Base-by-base conservation (phyloP, 2,888 invertebrate genomes). In the Phengaris alcon region DNA sequence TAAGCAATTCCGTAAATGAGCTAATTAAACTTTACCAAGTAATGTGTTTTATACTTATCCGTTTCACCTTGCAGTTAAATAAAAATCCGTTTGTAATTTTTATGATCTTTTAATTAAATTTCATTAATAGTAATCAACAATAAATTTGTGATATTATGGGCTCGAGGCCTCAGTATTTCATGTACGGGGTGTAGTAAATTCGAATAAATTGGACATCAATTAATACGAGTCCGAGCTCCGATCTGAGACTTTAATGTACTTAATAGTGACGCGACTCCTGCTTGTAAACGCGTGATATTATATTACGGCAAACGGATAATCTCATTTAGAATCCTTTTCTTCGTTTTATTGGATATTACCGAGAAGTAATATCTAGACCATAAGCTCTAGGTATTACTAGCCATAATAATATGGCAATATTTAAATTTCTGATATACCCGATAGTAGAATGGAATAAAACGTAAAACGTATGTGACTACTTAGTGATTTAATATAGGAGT, bases 241-340 rank as follows among this genome's bases (percentile, higher is more conserved):
- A 82, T 83, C 84, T 75, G 74, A 78, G 86, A 88, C 87, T 80
- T 87, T 89, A 88, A 90, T 87, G 86, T 86, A 22, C 22, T 22
- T 22, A 86, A 88, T 87, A 85, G 84, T 82, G 75, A 86, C 85
- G 79, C 84, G 84, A 86, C 85, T 89, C 80, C 84, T 83, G 84
- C 83, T 80, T 82, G 79, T 79, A 80, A 79, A 79, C 78, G 76
- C 81, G 78, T 83, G 80, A 84, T 85, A 86, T 87, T 85, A 86
- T 84, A 87, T 86, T 87, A 84, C 84, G 82, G 82, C 82, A 85
- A 85, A 86, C 82, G 83, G 86, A 88, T 90, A 88, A 88, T 87
- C 86, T 83, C 82, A 82, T 84, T 86, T 84, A 83, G 86, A 86
- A 86, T 84, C 85, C 85, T 85, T 82, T 85, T 83, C 82, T 78